Evolutionary conservation across 1,140 invertebrate genomes (phyloP).

Genomic region (Schlechtendalia chinensis): DNA sequence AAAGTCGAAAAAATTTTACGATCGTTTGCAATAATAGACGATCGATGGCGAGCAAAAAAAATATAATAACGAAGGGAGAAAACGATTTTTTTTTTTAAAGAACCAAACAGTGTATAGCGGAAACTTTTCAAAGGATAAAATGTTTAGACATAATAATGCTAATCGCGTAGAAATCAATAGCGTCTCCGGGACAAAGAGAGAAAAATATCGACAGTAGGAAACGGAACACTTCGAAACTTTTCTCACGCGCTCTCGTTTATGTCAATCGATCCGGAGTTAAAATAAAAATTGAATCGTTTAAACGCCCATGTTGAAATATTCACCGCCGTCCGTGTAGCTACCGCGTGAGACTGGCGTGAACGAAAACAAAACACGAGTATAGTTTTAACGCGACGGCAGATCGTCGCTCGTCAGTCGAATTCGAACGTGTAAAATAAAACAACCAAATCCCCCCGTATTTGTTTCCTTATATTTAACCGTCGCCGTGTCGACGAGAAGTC

Average conservation of each 20-base stretch:
- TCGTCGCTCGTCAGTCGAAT: too few relatives aligned
- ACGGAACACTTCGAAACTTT: conserved; percentile 1
- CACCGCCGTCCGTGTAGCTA: too few relatives aligned
- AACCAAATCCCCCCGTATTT: too few relatives aligned
- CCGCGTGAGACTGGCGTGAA: too few relatives aligned
- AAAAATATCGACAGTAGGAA: not conserved
- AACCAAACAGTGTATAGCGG: not conserved
- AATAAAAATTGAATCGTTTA: too few relatives aligned
- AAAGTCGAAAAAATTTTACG: not conserved
- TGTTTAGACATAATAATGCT: not conserved
- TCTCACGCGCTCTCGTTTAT: not conserved
- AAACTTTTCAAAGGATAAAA: not conserved
- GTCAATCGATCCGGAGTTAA: too few relatives aligned
- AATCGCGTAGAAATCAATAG: not conserved
- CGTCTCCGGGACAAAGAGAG: not conserved
- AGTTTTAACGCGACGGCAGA: too few relatives aligned
- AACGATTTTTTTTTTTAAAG: not conserved
- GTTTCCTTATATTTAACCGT: too few relatives aligned
- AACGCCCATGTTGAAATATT: too few relatives aligned
- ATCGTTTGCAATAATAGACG: not conserved
- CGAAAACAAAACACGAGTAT: too few relatives aligned
- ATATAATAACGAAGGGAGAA: not conserved
- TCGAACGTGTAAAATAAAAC: too few relatives aligned
- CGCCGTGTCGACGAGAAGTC: too few relatives aligned
- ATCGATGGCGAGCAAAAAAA: not conserved